Conservation (phyloP, 2,888 invertebrate species). For the Sceliomorpha sp. region DNA sequence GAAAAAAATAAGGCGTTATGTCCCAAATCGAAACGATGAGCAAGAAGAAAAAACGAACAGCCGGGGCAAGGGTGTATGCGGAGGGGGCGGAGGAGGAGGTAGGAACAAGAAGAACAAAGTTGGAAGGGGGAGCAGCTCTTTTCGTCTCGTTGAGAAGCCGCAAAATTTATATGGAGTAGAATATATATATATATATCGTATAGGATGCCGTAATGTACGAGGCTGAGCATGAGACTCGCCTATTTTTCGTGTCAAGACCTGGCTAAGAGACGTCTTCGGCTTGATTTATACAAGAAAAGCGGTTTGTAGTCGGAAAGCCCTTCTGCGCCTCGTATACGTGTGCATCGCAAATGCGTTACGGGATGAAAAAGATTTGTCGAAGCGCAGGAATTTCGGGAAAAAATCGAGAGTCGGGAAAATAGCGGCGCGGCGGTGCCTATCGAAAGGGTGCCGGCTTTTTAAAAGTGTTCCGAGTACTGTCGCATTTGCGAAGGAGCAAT, state of each 20-base stretch:
- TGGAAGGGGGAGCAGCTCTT: conserved; percentile 23
- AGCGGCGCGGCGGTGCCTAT: no score
- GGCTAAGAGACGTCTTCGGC: conserved; percentile 65
- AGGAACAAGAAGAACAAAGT: conserved; percentile 7
- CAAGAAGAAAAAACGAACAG: conserved; percentile 33
- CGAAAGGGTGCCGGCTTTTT: no score
- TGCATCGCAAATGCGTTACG: conserved; percentile 2
- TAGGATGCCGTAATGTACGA: conserved; percentile 38
- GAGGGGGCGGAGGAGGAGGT: conserved; percentile 6
- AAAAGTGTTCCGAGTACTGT: no score
- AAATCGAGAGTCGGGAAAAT: no score
- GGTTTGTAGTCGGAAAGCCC: conserved; percentile 31
- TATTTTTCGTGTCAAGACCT: conserved; percentile 63
- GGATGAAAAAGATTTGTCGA: background rate
- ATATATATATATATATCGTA: conserved; percentile 58
- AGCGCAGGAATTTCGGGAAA: no score
- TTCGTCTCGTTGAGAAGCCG: conserved; percentile 21
- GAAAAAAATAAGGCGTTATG: conserved; percentile 39
- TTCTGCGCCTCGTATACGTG: background rate
- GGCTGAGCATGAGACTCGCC: conserved; percentile 60
- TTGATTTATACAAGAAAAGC: conserved; percentile 64
- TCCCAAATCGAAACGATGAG: conserved; percentile 33
- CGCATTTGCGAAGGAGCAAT: no score
- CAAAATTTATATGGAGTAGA: conserved; percentile 65
- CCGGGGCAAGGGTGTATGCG: background rate